phyloP scores from a whole-genome alignment of 2,113 vertebrate genomes.

The Rhinoptilus africanus region DNA sequence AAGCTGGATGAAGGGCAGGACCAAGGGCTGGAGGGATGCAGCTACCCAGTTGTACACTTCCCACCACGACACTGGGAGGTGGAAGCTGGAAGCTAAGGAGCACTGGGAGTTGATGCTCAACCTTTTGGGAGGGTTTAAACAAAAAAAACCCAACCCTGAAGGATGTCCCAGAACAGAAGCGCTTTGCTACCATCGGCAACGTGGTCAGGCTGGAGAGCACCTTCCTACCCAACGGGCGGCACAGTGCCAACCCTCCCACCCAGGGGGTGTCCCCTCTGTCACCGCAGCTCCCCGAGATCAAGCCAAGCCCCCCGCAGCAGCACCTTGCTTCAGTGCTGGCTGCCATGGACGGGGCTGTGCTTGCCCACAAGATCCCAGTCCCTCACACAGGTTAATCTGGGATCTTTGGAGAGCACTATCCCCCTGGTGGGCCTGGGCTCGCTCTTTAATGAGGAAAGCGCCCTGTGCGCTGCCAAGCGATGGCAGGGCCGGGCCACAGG shows the following conservation, averaged over 20 bases:
- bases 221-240: neutral
- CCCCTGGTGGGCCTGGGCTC: fast-evolving
- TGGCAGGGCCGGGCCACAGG: neutral
- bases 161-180: neutral
- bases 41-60: neutral
- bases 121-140: neutral
- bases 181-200: neutral
- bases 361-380: neutral
- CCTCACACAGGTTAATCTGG: fast-evolving
- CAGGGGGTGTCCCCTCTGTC: neutral
- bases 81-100: neutral
- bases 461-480: neutral
- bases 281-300: neutral
- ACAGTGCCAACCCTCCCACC: neutral
- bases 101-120: neutral
- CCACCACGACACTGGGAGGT: neutral
- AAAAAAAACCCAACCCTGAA: neutral
- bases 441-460: neutral
- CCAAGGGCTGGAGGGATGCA: neutral
- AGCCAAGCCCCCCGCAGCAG: neutral
- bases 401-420: neutral
- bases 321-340: neutral
- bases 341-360: fast-evolving
- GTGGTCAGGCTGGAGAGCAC: neutral
- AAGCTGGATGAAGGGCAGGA: neutral